Percentiles rank a stretch among this genome's conserved stretches.
Evolutionary conservation across 2,797 vertebrate species (phyloP).

Genomic region (Acanthopagrus latus): DNA sequence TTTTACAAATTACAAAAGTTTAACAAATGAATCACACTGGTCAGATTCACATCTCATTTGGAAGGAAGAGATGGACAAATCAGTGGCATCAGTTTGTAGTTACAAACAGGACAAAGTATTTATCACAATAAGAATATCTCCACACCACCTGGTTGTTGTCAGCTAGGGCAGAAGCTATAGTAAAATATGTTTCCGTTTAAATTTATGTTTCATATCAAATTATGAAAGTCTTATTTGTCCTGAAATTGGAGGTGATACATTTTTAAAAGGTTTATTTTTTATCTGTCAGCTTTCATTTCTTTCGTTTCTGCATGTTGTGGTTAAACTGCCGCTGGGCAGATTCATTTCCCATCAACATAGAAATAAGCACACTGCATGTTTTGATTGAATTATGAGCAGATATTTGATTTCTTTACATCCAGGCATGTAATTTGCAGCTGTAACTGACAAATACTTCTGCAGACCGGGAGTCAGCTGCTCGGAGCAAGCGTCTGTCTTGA

Average conservation of each 20-base stretch:
- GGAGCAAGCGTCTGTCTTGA: constrained; percentile 59
- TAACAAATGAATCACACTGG: not conserved
- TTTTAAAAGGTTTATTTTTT: not conserved
- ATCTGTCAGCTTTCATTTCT: not conserved
- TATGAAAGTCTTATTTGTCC: not conserved
- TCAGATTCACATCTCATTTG: not conserved
- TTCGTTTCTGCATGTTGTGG: not conserved
- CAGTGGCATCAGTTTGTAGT: not conserved
- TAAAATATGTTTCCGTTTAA: not conserved
- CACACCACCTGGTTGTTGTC: not conserved
- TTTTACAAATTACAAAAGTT: too few relatives aligned
- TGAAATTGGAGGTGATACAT: not conserved
- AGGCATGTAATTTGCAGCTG: constrained; percentile 41
- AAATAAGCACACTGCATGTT: constrained; percentile 5
- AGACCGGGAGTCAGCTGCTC: constrained; percentile 49
- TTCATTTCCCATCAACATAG: not conserved
- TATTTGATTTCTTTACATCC: constrained; percentile 17
- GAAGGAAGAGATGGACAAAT: constrained; percentile 1
- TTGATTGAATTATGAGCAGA: constrained; percentile 1
- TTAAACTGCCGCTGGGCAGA: not conserved
- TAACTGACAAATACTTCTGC: constrained; percentile 35
- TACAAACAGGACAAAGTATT: not conserved
- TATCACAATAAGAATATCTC: not conserved
- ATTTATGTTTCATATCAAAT: not conserved
- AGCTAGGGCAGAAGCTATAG: not conserved